phyloP scores from a whole-genome alignment of 2,797 vertebrate genomes.

The Brachyrhaphis roseni region DNA sequence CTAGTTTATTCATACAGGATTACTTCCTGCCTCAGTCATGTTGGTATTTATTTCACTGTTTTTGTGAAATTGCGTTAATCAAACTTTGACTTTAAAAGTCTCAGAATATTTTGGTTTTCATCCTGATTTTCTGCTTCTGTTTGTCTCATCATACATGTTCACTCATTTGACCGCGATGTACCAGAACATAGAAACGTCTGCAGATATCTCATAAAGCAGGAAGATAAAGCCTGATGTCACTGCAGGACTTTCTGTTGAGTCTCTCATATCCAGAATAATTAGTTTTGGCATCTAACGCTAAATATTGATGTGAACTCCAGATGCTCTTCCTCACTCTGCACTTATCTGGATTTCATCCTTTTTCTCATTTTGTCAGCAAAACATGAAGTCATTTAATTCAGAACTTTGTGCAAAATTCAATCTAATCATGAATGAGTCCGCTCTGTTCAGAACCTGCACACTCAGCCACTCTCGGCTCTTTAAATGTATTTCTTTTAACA shows the following conservation, averaged over 20 bases:
- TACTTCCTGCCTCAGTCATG: background rate
- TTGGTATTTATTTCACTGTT: background rate
- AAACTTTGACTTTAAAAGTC: background rate
- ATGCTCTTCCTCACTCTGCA: conserved; percentile 7
- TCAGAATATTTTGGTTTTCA: background rate
- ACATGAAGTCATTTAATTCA: background rate
- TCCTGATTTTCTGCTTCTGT: background rate
- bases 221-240: background rate
- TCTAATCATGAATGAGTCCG: background rate
- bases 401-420: background rate
- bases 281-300: background rate
- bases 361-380: background rate
- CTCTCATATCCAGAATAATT: background rate
- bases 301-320: conserved; percentile 38
- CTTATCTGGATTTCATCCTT: background rate
- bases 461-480: background rate
- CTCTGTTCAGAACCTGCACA: background rate
- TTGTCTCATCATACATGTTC: background rate
- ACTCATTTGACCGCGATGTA: background rate
- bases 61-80: background rate
- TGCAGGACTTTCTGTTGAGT: conserved; percentile 1
- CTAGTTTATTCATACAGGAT: background rate
- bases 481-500: background rate
- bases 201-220: background rate
- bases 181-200: background rate